Evolutionary conservation across 2,888 invertebrate genomes (phyloP).

Genomic region (Malachius bipustulatus): DNA sequence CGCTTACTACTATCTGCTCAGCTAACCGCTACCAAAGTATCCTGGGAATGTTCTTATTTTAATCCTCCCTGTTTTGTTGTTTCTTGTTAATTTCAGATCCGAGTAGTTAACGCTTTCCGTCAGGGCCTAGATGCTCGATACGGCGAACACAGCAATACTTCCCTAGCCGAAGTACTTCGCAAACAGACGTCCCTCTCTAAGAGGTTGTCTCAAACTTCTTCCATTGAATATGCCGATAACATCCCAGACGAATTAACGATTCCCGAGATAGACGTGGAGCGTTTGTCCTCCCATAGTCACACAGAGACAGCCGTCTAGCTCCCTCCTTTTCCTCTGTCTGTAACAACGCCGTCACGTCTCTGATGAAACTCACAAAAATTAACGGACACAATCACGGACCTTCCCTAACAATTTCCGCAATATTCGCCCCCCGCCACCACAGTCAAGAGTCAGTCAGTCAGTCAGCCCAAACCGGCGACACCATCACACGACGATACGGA

Average conservation of each 20-base stretch:
- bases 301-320: conserved; percentile 86
- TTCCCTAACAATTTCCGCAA: no score
- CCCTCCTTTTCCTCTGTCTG: no score
- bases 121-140: conserved; percentile 95
- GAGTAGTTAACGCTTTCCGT: conserved; percentile 99
- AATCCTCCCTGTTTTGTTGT: conserved; percentile 40
- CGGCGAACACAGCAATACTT: conserved; percentile 84
- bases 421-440: no score
- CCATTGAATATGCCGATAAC: conserved; percentile 84
- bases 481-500: no score
- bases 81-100: conserved; percentile 72
- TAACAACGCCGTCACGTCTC: no score
- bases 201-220: conserved; percentile 83
- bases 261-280: conserved; percentile 86
- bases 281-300: conserved; percentile 85
- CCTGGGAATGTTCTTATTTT: conserved; percentile 37
- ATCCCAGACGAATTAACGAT: conserved; percentile 79
- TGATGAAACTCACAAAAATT: no score
- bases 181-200: conserved; percentile 88
- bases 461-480: no score
- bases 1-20: conserved; percentile 35
- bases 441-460: no score
- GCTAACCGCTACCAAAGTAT: conserved; percentile 34
- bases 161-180: conserved; percentile 84
- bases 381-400: no score